Percentiles rank a stretch among this genome's conserved stretches.
Conservation (phyloP, 2,888 invertebrate species). For the Cryptocephalus moraei region DNA sequence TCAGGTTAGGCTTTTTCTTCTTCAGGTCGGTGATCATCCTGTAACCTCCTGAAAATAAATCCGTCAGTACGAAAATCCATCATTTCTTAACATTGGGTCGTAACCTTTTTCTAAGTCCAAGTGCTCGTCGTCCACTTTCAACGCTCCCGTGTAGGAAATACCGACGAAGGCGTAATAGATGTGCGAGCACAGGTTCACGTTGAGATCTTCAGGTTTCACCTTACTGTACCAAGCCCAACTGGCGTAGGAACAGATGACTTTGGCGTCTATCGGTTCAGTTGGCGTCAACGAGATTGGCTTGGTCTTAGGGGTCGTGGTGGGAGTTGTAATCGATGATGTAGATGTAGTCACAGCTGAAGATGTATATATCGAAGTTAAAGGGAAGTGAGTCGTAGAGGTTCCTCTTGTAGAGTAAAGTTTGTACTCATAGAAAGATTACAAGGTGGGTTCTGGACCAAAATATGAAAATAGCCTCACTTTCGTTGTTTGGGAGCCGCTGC, state of each 20-base stretch:
- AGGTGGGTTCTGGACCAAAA: too few relatives aligned
- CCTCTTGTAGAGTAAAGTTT: too few relatives aligned
- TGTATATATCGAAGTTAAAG: neutral
- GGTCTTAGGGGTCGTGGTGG: neutral
- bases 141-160: constrained; percentile 18
- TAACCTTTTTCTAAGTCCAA: constrained; percentile 12
- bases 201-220: constrained; percentile 17
- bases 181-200: constrained; percentile 20
- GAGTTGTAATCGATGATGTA: constrained; percentile 1
- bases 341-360: neutral
- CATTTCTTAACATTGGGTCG: neutral
- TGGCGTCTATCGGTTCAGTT: constrained; percentile 2
- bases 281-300: too few relatives aligned
- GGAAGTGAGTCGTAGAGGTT: too few relatives aligned
- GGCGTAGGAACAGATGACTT: constrained; percentile 22
- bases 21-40: constrained; percentile 18
- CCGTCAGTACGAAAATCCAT: neutral
- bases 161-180: constrained; percentile 21
- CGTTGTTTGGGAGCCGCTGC: too few relatives aligned
- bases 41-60: constrained; percentile 15
- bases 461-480: too few relatives aligned
- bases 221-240: constrained; percentile 18
- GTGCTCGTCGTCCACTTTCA: constrained; percentile 14
- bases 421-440: too few relatives aligned
- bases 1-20: constrained; percentile 18